Percentiles rank a stretch among this genome's conserved stretches.
Conservation (phyloP, 2,113 vertebrate genomes). For the Donacobius atricapilla region DNA sequence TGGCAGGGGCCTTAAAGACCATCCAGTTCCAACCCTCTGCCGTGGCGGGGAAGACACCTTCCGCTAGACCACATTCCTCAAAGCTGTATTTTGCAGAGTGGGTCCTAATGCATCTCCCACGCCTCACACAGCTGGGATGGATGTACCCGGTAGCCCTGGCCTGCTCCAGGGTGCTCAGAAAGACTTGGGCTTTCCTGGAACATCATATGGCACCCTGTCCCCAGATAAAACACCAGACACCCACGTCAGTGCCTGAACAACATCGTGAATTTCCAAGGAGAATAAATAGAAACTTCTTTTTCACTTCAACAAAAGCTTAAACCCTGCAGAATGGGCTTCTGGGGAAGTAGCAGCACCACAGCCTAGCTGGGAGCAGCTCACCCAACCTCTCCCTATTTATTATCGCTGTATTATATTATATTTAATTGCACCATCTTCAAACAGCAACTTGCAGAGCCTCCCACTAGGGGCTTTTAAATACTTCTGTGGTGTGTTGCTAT, state of each 20-base stretch:
- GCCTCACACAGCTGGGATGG: not conserved
- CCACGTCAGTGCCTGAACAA: not conserved
- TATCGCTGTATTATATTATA: not conserved
- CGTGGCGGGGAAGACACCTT: not conserved
- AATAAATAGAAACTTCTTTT: not conserved
- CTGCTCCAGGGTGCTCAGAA: not conserved
- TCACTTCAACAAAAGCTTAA: not conserved
- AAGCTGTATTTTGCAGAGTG: not conserved
- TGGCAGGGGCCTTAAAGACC: not conserved
- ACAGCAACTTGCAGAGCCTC: not conserved
- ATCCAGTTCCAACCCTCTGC: not conserved
- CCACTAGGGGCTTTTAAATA: constrained; percentile 18
- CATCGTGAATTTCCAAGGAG: not conserved
- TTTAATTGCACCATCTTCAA: not conserved
- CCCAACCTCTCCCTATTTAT: not conserved
- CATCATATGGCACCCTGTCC: not conserved
- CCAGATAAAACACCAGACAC: not conserved
- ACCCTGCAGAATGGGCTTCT: not conserved
- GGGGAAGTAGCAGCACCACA: not conserved
- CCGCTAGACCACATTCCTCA: not conserved
- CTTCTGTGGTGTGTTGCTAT: not conserved
- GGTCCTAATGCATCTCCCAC: not conserved
- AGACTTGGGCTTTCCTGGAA: not conserved
- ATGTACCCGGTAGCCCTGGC: not conserved
- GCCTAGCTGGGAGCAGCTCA: not conserved